Base-by-base conservation (phyloP, 2,888 invertebrate genomes). In the Xylota sylvarum region DNA sequence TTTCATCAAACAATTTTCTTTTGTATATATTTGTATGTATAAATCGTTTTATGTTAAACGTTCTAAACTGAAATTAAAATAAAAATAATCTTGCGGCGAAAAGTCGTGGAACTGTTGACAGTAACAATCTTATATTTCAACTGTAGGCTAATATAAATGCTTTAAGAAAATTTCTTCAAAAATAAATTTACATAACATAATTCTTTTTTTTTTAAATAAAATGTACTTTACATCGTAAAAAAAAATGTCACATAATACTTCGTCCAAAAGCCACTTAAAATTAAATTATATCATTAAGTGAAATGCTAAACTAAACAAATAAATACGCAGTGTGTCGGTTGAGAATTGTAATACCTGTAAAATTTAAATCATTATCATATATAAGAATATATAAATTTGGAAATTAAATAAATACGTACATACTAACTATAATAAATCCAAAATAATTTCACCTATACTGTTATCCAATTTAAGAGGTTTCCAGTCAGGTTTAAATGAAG, bases 381-480 rank as follows among this genome's bases (percentile, higher is more conserved):
- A 4, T 37, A 10, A 6, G 37, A 3, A 14, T n/a, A 14, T 23
- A 10, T 17, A 50, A 50, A 23, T 23, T 5, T 2, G 2, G 2
- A 4, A 50, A 5, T 48, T 19, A 10, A 19, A 19, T 5, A 19
- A 3, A 19, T 48, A 48, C 19, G 17, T 48, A 50, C 23, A 10
- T 4, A 19, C 23, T 50, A 12, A 6, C 23, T 55, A 73, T 6
- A 89, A 88, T 52, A 89, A 73, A 40, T 89, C 88, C 58, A 89
- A 78, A 55, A 89, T 82, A 27, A 88, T 69, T 37, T 88, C 87
- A 4, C 89, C 89, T 4, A 88, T 70, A 17, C 48, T 46, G 12
- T 77, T 86, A 14, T 89, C 89, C 32, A 89, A 52, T 77, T 86
- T 83, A 67, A 88, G 83, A 1, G 87, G 88, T 1, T 32, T 58